Base-by-base conservation (phyloP, 2,888 invertebrate genomes). In the Epinotia bilunana region DNA sequence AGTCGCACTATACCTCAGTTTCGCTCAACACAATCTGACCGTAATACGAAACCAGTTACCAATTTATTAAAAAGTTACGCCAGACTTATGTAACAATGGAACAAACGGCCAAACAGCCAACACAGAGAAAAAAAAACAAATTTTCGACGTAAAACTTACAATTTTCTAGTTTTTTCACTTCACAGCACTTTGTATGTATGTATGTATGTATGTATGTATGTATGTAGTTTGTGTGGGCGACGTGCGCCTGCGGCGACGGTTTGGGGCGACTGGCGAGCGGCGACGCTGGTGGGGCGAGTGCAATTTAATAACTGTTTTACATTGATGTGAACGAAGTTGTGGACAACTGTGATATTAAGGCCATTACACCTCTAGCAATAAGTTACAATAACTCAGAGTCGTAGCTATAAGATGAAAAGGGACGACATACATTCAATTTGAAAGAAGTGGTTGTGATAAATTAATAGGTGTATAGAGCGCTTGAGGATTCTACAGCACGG, bases 201-300 rank as follows among this genome's bases (percentile, higher is more conserved):
- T 28, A 71, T 55, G 71, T 74, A 46, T n/a, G n/a, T n/a, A n/a
- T 73, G 43, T 33, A 60, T 67, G 67, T 60, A 60, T 77, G 65
- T 72, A 33, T 63, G n/a, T 11, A 18, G 60, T 72, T 62, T 77
- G 68, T 28, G 28, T 60, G 60, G 16, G 55, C n/a, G n/a, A n/a
- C 80, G 79, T 78, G 78, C 77, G 79, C 28, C 11, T 63, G 72
- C 78, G 77, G 23, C 74, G 46, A n/a, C 18, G 73, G 58, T 65
- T 55, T 58, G 72, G 62, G 62, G 76, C 76, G 61, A 80, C 80
- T 80, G 78, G 63, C 55, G 55, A 16, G 23, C 9, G 23, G 58
- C n/a, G 58, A 60, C 20, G 58, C 11, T 20, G 69, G 69, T 60
- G 69, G 60, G 69, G 69, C 13, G 46, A 23, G 13, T 57, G 13